A percentile compares a stretch with the other conserved stretches of the same genome.
Evolutionary conservation across 1,140 invertebrate genomes (phyloP).

Genomic region (Drosophila pallidifrons): DNA sequence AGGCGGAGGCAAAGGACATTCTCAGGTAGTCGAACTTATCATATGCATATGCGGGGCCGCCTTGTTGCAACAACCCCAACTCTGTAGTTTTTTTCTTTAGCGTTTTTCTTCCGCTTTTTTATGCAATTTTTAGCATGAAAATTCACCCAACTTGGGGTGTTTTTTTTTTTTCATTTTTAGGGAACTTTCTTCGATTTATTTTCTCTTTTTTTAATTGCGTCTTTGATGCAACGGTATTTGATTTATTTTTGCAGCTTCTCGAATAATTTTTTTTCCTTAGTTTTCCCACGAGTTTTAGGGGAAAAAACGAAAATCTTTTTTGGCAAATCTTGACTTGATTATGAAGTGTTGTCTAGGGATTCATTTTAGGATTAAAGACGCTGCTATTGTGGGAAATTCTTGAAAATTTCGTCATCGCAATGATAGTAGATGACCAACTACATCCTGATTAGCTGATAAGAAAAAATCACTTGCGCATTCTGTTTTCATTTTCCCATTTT

Average conservation of each 20-base stretch:
- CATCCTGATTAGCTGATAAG: slow-evolving; percentile 19
- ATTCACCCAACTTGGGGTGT: slow-evolving; percentile 36
- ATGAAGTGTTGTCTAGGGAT: neutral
- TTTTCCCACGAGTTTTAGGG: slow-evolving; percentile 78
- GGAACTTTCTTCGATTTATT: slow-evolving; percentile 59
- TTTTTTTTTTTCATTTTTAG: slow-evolving; percentile 37
- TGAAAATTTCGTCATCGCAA: neutral
- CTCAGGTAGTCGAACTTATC: slow-evolving; percentile 59
- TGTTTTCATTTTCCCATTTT: slow-evolving; percentile 23
- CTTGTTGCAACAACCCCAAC: slow-evolving; percentile 52
- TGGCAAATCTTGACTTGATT: slow-evolving; percentile 5
- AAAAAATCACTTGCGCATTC: slow-evolving; percentile 17
- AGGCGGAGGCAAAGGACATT: slow-evolving; percentile 2
- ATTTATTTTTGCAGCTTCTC: slow-evolving; percentile 54
- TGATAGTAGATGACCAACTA: neutral
- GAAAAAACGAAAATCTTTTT: slow-evolving; percentile 28
- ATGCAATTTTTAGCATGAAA: slow-evolving; percentile 80
- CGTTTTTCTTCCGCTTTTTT: slow-evolving; percentile 60
- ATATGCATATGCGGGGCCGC: slow-evolving; percentile 49
- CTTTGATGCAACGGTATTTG: slow-evolving; percentile 62
- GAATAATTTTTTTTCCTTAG: slow-evolving; percentile 18
- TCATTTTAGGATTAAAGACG: neutral
- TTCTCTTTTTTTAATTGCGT: slow-evolving; percentile 60
- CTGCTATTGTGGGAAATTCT: neutral
- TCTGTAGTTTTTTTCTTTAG: slow-evolving; percentile 45